Conservation (phyloP, 1,140 invertebrate species). For the Brachionus koreanus region DNA sequence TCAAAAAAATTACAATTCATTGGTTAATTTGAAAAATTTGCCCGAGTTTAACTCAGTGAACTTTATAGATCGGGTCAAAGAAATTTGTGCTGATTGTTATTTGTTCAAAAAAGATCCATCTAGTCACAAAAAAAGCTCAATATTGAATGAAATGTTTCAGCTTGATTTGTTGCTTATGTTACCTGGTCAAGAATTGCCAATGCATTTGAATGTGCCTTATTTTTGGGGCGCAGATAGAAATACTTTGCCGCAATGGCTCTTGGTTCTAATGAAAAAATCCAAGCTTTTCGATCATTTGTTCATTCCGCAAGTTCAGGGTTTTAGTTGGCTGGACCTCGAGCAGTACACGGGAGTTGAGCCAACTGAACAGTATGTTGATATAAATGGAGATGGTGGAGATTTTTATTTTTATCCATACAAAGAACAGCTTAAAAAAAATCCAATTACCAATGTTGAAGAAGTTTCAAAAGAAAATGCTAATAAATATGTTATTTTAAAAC, state of each 20-base stretch:
- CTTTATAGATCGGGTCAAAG: background rate
- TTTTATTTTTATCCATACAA: conserved; percentile 43
- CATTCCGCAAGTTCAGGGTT: conserved; percentile 39
- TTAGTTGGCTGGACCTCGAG: conserved; percentile 33
- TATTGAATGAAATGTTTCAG: conserved; percentile 21
- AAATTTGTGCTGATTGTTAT: conserved; percentile 3
- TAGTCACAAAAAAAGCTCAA: background rate
- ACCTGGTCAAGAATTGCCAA: conserved; percentile 36
- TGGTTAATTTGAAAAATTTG: background rate
- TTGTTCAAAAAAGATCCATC: background rate
- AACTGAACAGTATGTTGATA: background rate
- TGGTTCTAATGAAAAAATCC: conserved; percentile 38
- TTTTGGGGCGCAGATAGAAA: conserved; percentile 36
- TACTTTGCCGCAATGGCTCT: conserved; percentile 32
- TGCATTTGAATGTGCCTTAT: conserved; percentile 39
- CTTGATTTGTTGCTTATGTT: conserved; percentile 24
- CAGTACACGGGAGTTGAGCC: background rate
- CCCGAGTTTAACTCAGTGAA: background rate
- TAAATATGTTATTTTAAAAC: conserved; percentile 36
- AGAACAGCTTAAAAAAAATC: background rate
- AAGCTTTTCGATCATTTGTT: conserved; percentile 30
- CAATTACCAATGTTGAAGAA: background rate
- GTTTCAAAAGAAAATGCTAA: background rate
- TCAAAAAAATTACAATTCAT: conserved; percentile 16
- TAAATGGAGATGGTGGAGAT: conserved; percentile 34